A percentile compares a stretch with the other conserved stretches of the same genome.
phyloP scores from a whole-genome alignment of 1,140 invertebrate genomes.

The Drosophila tani region DNA sequence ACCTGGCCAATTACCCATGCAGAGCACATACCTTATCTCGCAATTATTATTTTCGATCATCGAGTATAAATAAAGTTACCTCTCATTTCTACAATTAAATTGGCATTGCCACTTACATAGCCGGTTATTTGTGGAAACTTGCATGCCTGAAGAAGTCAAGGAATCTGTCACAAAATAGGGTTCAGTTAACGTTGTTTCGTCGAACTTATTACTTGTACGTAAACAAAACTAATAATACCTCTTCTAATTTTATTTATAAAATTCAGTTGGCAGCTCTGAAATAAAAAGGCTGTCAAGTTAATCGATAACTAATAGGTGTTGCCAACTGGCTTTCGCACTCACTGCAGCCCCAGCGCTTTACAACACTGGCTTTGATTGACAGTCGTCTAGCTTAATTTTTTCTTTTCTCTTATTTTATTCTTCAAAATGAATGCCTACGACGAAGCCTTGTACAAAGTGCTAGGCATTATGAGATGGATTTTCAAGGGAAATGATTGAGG shows the following conservation, averaged over 20 bases:
- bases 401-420: not conserved
- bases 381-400: not conserved
- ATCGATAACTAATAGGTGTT: constrained; percentile 1
- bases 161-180: too few species aligned
- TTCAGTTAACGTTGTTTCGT: too few species aligned
- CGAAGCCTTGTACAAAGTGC: not conserved
- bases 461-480: not conserved
- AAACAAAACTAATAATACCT: too few species aligned
- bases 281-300: too few species aligned
- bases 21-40: not conserved
- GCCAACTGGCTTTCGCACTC: too few species aligned
- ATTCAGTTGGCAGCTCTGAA: not conserved
- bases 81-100: not conserved
- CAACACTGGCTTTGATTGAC: not conserved
- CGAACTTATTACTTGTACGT: too few species aligned
- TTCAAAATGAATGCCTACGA: constrained; percentile 45
- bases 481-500: not conserved
- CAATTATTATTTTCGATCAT: constrained; percentile 7
- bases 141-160: not conserved
- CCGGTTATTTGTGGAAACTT: not conserved
- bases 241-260: too few species aligned
- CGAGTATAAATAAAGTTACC: not conserved
- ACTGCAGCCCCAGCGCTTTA: too few species aligned
- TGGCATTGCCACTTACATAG: not conserved
- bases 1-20: not conserved